phyloP scores from a whole-genome alignment of 2,888 invertebrate species.

The Minunthozetes semirufus region DNA sequence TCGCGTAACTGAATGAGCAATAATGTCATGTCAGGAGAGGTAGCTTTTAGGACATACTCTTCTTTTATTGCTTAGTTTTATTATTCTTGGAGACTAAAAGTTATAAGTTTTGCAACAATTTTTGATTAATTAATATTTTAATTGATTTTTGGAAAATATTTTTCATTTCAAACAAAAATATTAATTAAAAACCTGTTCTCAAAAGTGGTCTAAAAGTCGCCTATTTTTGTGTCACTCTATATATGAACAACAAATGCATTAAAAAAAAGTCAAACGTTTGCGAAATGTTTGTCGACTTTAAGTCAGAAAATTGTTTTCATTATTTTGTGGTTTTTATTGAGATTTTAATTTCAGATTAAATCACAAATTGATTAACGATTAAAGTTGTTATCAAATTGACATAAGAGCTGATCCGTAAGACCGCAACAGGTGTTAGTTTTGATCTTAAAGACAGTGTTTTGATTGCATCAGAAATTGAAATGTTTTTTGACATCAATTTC shows the following conservation, averaged over 20 bases:
- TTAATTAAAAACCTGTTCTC: background rate
- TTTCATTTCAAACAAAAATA: background rate
- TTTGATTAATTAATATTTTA: too few relatives aligned
- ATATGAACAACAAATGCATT: background rate
- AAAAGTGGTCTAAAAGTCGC: too few relatives aligned
- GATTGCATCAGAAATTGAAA: background rate
- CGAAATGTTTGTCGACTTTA: background rate
- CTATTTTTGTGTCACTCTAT: background rate
- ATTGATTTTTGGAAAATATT: too few relatives aligned
- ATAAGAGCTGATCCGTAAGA: too few relatives aligned
- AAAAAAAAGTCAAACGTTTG: background rate
- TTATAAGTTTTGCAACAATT: too few relatives aligned
- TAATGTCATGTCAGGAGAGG: too few relatives aligned
- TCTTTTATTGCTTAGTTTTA: too few relatives aligned
- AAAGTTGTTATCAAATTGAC: too few relatives aligned
- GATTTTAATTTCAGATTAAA: background rate
- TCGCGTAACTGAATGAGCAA: too few relatives aligned
- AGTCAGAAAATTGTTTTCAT: background rate
- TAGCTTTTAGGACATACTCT: too few relatives aligned
- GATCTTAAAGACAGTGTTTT: background rate
- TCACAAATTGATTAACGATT: background rate
- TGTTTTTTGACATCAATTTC: background rate
- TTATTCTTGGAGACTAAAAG: too few relatives aligned
- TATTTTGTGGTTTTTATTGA: background rate
- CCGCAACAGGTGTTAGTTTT: too few relatives aligned